Evolutionary conservation across 2,797 vertebrate genomes (phyloP).

Genomic region (Clarias laeviceps): DNA sequence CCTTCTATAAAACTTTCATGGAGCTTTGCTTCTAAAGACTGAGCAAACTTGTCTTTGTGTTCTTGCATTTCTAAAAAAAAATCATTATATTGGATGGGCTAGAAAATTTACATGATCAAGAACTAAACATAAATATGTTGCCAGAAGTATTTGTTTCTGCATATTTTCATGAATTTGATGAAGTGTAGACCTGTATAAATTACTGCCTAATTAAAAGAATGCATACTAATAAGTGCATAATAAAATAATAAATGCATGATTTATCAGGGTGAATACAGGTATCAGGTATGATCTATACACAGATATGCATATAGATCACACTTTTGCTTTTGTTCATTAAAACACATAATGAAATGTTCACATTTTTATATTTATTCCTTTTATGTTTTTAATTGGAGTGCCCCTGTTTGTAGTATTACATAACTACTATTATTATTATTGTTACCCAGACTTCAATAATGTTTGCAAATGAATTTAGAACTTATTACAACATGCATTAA

Average conservation of each 20-base stretch:
- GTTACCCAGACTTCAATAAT: background rate
- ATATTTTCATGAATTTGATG: background rate
- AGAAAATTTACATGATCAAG: background rate
- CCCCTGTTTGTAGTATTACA: slow-evolving; percentile 1
- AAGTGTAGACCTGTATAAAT: background rate
- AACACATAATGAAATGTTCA: slow-evolving; percentile 25
- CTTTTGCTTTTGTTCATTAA: slow-evolving; percentile 5
- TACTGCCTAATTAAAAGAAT: background rate
- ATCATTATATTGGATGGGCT: background rate
- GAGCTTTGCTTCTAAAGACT: background rate
- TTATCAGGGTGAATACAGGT: slow-evolving; percentile 28
- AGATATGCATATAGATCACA: slow-evolving; percentile 6
- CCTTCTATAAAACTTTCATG: slow-evolving; percentile 17
- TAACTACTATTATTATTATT: slow-evolving; percentile 17
- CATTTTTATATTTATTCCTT: slow-evolving; percentile 29
- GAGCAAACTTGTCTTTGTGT: background rate
- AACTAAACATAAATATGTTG: background rate
- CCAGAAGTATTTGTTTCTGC: background rate
- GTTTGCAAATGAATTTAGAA: slow-evolving; percentile 23
- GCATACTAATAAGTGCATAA: slow-evolving; percentile 11
- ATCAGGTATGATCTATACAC: background rate
- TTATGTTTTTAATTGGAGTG: slow-evolving; percentile 10
- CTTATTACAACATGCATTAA: background rate
- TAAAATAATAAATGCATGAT: slow-evolving; percentile 9
- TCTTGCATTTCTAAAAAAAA: background rate